Percentiles rank a stretch among this genome's conserved stretches.
Conservation (phyloP, 2,113 vertebrate genomes). For the Neodontobutis hainanensis region DNA sequence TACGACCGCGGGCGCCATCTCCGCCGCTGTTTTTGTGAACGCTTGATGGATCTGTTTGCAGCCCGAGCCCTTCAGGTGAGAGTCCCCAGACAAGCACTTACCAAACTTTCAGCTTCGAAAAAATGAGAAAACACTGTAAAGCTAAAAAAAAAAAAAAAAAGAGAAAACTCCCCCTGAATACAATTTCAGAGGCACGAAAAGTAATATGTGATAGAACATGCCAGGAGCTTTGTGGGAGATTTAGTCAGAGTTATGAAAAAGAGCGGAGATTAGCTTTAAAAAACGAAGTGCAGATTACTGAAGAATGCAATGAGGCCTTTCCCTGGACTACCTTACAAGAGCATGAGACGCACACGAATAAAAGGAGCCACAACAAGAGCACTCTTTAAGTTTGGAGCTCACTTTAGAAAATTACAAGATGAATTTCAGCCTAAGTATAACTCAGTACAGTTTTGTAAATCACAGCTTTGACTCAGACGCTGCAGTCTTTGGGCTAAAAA, state of each 20-base stretch:
- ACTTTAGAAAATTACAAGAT: conserved; percentile 9
- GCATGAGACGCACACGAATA: conserved; percentile 29
- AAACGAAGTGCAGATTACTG: conserved; percentile 66
- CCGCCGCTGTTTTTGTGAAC: conserved; percentile 18
- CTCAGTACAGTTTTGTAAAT: neutral
- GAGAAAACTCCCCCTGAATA: conserved; percentile 19
- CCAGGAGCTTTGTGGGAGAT: conserved; percentile 69
- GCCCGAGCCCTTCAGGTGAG: conserved; percentile 46
- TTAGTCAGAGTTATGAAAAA: conserved; percentile 72
- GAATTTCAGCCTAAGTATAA: neutral
- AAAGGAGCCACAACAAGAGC: conserved; percentile 25
- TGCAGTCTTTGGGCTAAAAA: conserved; percentile 28
- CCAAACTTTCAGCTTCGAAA: conserved; percentile 17
- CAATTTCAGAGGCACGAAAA: conserved; percentile 65
- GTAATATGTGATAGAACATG: conserved; percentile 73
- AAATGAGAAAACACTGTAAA: conserved; percentile 39
- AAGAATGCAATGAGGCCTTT: conserved; percentile 70
- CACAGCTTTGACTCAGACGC: conserved; percentile 12
- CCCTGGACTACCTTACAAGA: conserved; percentile 53
- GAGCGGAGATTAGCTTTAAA: conserved; percentile 67
- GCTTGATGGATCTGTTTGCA: conserved; percentile 46
- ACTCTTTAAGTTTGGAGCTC: neutral
- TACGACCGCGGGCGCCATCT: conserved; percentile 4
- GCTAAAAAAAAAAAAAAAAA: conserved; percentile 12
- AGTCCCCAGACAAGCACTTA: conserved; percentile 52